These are phyloP conservation scores for Malacoctenus gilli DNA, from an alignment of 2,797 vertebrate genomes.

Conservation along the genomic window DNA sequence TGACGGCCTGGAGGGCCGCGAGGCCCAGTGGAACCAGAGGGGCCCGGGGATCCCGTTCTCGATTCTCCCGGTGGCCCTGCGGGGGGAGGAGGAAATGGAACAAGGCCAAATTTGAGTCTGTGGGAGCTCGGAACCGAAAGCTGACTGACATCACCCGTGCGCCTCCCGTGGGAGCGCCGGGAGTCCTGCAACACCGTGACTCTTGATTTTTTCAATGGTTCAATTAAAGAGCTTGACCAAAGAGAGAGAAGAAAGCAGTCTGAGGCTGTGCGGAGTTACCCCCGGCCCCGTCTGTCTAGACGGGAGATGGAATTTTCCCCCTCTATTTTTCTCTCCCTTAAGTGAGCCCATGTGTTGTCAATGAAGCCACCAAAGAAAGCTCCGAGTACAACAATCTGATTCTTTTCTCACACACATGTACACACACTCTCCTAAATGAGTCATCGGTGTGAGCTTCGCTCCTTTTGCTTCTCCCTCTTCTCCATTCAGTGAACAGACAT, in stretches of 20 bases:
- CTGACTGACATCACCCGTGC: slow-evolving; percentile 66
- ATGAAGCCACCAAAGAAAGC: slow-evolving; percentile 81
- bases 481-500: slow-evolving; percentile 77
- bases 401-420: slow-evolving; percentile 68
- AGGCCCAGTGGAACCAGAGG: slow-evolving; percentile 89
- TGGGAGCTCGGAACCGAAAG: slow-evolving; percentile 26
- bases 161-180: slow-evolving; percentile 57
- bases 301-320: slow-evolving; percentile 80
- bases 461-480: slow-evolving; percentile 64
- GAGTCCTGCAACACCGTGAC: slow-evolving; percentile 62
- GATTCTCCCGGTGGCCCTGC: slow-evolving; percentile 95
- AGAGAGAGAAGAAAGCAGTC: slow-evolving; percentile 25
- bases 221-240: slow-evolving; percentile 75
- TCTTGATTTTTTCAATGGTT: slow-evolving; percentile 78
- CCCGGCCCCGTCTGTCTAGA: slow-evolving; percentile 79
- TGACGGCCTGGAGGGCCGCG: slow-evolving; percentile 93
- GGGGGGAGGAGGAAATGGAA: slow-evolving; percentile 23
- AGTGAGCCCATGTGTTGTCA: slow-evolving; percentile 84
- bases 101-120: slow-evolving; percentile 11
- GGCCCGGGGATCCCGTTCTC: slow-evolving; percentile 90
- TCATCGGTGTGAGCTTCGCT: slow-evolving; percentile 70
- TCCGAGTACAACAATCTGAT: slow-evolving; percentile 74
- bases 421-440: slow-evolving; percentile 68
- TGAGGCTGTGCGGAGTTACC: slow-evolving; percentile 61
- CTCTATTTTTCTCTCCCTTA: slow-evolving; percentile 60